These are phyloP conservation scores for Trileptium ribeirensis DNA, from an alignment of 2,888 invertebrate genomes.

Conservation along the genomic window DNA sequence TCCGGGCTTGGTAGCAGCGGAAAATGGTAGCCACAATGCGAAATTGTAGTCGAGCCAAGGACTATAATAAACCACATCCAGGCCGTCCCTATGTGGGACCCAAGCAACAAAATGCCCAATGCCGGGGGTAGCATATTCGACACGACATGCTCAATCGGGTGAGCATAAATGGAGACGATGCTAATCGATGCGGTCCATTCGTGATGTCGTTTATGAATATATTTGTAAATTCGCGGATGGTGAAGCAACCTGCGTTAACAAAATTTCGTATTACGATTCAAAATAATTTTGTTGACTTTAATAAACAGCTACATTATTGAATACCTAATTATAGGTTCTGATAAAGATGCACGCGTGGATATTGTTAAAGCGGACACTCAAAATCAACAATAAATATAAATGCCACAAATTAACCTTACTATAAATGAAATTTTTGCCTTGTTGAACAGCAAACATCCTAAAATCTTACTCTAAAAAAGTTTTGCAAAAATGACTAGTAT, in stretches of 20 bases:
- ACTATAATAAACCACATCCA: slow-evolving; percentile 67
- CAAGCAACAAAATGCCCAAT: slow-evolving; percentile 60
- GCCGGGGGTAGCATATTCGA: slow-evolving; percentile 70
- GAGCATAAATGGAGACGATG: slow-evolving; percentile 15
- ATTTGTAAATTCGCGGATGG: slow-evolving; percentile 66
- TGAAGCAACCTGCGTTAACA: slow-evolving; percentile 62
- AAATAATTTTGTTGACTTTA: too few species aligned
- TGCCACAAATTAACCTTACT: too few species aligned
- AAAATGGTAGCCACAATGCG: slow-evolving; percentile 76
- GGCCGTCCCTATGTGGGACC: slow-evolving; percentile 63
- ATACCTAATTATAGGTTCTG: too few species aligned
- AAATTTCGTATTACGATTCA: too few species aligned
- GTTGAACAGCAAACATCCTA: too few species aligned
- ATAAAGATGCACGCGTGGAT: too few species aligned
- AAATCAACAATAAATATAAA: too few species aligned
- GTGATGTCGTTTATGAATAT: slow-evolving; percentile 76
- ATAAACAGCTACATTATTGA: too few species aligned
- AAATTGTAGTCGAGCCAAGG: slow-evolving; percentile 69
- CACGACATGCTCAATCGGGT: slow-evolving; percentile 46
- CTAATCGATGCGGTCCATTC: slow-evolving; percentile 78
- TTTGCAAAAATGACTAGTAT: too few species aligned
- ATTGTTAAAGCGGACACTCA: too few species aligned
- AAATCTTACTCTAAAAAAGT: too few species aligned
- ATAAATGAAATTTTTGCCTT: too few species aligned
- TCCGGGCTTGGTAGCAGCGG: slow-evolving; percentile 77